Conservation (phyloP, 30 jellyfish, hydroid and myxozoan species). For the Pelagia noctiluca region DNA sequence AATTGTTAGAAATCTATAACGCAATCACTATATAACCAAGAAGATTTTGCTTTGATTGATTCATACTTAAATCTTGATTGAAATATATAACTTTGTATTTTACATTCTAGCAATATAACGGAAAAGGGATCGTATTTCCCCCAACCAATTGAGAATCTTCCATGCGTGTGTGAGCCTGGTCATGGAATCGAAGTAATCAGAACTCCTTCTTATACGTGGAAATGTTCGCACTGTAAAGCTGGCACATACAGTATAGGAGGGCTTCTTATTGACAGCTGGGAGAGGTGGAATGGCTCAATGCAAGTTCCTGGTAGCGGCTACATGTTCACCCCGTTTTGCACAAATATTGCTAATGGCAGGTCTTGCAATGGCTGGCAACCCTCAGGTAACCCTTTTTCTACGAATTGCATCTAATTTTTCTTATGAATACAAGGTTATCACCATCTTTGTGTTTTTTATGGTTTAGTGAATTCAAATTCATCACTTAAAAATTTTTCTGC, state of each 20-base stretch:
- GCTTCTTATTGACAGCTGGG: slow-evolving; percentile 79
- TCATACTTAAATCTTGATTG: no score
- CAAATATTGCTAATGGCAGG: slow-evolving; percentile 67
- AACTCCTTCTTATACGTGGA: slow-evolving; percentile 29
- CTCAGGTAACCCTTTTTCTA: slow-evolving; percentile 80
- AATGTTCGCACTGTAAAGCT: slow-evolving; percentile 72
- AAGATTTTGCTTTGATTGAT: no score
- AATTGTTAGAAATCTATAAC: no score
- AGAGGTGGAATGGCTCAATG: slow-evolving; percentile 79
- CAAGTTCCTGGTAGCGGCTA: slow-evolving; percentile 86
- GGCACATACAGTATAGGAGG: slow-evolving; percentile 97
- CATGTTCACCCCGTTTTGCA: slow-evolving; percentile 71
- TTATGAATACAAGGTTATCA: background rate
- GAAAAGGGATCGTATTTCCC: slow-evolving; percentile 61
- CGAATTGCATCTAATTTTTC: no score
- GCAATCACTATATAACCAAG: no score
- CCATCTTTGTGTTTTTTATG: slow-evolving; percentile 23
- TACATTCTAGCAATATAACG: slow-evolving; percentile 46
- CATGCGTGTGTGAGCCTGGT: slow-evolving; percentile 93
- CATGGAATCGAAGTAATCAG: slow-evolving; percentile 44
- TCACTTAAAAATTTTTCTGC: no score
- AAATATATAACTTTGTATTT: background rate
- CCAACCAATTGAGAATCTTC: slow-evolving; percentile 47
- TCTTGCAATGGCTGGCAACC: slow-evolving; percentile 91
- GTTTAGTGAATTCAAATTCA: no score